Percentiles rank a stretch among this genome's conserved stretches.
phyloP scores from a whole-genome alignment of 2,113 vertebrate species.

The Hydropotes inermis region DNA sequence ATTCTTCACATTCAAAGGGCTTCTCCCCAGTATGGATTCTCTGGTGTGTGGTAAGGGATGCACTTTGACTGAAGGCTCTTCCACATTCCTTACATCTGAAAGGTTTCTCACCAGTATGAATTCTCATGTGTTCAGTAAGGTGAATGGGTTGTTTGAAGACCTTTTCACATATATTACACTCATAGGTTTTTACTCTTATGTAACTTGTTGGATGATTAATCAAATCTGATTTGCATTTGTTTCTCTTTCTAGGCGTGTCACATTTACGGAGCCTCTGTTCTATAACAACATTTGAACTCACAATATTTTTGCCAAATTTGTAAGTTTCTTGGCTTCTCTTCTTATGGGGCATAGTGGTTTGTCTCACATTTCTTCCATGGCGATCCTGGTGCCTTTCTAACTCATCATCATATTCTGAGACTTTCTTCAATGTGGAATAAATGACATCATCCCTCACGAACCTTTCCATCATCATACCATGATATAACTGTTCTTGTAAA shows the following conservation, averaged over 20 bases:
- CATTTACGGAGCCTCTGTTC: constrained; percentile 59
- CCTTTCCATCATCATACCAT: constrained; percentile 22
- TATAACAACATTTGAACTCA: constrained; percentile 40
- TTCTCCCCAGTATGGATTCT: constrained; percentile 79
- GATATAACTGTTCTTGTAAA: constrained; percentile 35
- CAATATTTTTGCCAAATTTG: constrained; percentile 22
- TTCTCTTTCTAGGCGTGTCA: constrained; percentile 50
- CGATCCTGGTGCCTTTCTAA: constrained; percentile 22
- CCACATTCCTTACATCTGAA: constrained; percentile 73
- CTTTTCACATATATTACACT: constrained; percentile 74
- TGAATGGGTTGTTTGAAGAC: constrained; percentile 71
- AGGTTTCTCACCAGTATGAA: constrained; percentile 75
- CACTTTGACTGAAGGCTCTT: constrained; percentile 80
- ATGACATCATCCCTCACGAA: not conserved
- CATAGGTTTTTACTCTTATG: constrained; percentile 63
- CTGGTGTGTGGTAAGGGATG: constrained; percentile 80
- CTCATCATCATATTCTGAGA: not conserved
- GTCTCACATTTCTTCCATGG: constrained; percentile 11
- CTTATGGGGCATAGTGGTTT: constrained; percentile 13
- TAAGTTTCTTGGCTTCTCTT: constrained; percentile 33
- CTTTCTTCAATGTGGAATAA: constrained; percentile 43
- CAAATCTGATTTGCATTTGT: constrained; percentile 56
- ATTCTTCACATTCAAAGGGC: constrained; percentile 69
- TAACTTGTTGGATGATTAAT: constrained; percentile 43
- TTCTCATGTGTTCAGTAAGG: constrained; percentile 73